Percentiles rank a stretch among this genome's conserved stretches.
phyloP scores from a whole-genome alignment of 2,113 vertebrate species.

The Sula dactylatra region DNA sequence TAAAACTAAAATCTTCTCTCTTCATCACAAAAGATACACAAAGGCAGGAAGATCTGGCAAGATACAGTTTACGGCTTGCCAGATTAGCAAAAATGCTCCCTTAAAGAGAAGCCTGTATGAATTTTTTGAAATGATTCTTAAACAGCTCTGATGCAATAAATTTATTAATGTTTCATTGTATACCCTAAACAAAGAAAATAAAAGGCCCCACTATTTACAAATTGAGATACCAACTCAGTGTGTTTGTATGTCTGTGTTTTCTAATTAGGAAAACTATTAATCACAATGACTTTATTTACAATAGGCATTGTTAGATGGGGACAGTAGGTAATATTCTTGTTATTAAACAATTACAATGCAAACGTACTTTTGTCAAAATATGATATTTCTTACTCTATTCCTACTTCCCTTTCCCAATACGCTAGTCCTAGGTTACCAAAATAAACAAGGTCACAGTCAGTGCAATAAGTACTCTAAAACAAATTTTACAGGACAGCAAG shows the following conservation, averaged over 20 bases:
- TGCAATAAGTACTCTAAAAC: background rate
- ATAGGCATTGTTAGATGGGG: background rate
- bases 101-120: background rate
- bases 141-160: background rate
- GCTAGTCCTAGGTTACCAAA: background rate
- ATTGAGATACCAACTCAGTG: background rate
- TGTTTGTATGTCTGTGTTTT: background rate
- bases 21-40: background rate
- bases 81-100: background rate
- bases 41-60: background rate
- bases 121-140: background rate
- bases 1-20: background rate
- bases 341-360: background rate
- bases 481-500: background rate
- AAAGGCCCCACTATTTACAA: background rate
- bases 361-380: background rate
- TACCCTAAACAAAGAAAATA: background rate
- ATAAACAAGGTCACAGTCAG: background rate
- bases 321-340: background rate
- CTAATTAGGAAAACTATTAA: background rate
- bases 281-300: background rate
- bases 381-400: accelerated
- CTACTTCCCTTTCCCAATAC: background rate
- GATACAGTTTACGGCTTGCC: background rate
- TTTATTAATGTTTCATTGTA: background rate